These are phyloP conservation scores for Varanus salvator DNA, from an alignment of 2,113 vertebrate species.

Conservation along the genomic window DNA sequence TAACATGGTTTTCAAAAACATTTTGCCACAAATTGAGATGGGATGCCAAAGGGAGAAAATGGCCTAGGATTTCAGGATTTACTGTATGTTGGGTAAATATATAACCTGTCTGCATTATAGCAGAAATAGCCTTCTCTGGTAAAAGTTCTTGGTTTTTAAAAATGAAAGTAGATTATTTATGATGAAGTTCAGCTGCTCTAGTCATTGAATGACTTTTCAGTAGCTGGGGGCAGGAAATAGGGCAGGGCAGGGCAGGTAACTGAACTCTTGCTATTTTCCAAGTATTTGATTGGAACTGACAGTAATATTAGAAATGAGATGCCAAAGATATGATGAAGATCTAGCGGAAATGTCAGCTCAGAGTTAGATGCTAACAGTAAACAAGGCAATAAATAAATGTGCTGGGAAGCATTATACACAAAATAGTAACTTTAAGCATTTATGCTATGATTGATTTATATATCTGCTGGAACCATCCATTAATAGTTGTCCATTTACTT, in stretches of 20 bases:
- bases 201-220: not conserved
- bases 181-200: not conserved
- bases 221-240: not conserved
- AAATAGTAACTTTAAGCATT: not conserved
- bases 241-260: not conserved
- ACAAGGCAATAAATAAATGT: not conserved
- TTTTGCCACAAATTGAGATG: not conserved
- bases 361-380: not conserved
- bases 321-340: not conserved
- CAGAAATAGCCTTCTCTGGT: not conserved
- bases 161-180: not conserved
- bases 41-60: not conserved
- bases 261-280: not conserved
- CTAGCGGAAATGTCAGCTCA: not conserved
- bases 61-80: not conserved
- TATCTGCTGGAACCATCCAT: not conserved
- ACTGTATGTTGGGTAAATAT: no score
- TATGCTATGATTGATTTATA: not conserved
- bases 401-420: not conserved
- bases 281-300: not conserved
- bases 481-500: slow-evolving; percentile 56
- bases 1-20: not conserved
- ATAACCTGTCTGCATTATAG: not conserved
- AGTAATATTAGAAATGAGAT: not conserved
- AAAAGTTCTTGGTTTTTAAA: not conserved